phyloP scores from a whole-genome alignment of 2,113 vertebrate species.

The Machaerirhynchus nigripectus region DNA sequence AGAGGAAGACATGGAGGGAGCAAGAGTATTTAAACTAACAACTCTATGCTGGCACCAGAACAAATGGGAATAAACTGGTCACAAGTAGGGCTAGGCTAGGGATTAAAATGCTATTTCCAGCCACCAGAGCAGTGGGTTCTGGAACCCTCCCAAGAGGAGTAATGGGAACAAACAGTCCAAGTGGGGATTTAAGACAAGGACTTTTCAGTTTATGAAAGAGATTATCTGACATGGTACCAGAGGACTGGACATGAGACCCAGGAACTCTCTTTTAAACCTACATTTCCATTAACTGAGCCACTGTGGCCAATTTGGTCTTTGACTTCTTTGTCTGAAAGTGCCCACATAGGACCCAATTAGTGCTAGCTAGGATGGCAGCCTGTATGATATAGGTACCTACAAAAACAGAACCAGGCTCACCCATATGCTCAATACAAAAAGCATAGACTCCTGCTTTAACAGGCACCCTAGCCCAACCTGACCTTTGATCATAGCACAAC shows the following conservation, averaged over 20 bases:
- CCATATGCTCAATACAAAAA: background rate
- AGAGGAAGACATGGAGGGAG: background rate
- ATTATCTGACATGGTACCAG: conserved; percentile 57
- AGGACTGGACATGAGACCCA: conserved; percentile 6
- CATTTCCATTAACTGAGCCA: background rate
- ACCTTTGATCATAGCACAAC: background rate
- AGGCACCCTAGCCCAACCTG: background rate
- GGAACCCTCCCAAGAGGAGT: conserved; percentile 59
- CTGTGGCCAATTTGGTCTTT: background rate
- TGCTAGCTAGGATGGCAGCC: background rate
- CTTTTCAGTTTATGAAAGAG: conserved; percentile 59
- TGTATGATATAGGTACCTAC: background rate
- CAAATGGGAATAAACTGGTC: conserved; percentile 60
- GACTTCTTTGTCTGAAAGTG: background rate
- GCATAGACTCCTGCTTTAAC: background rate
- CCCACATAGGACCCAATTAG: background rate
- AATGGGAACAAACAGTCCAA: conserved; percentile 58
- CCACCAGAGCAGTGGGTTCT: conserved; percentile 53
- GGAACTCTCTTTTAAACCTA: conserved; percentile 3
- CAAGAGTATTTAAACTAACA: background rate
- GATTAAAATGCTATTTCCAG: conserved; percentile 66
- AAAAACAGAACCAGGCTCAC: background rate
- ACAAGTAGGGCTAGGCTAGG: conserved; percentile 48
- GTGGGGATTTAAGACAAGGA: conserved; percentile 61
- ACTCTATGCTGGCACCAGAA: conserved; percentile 30